Evolutionary conservation across 1,140 invertebrate species (phyloP), one percentile per base, ranked within the genome.

Genomic region (Drosophila parabipectinata): DNA sequence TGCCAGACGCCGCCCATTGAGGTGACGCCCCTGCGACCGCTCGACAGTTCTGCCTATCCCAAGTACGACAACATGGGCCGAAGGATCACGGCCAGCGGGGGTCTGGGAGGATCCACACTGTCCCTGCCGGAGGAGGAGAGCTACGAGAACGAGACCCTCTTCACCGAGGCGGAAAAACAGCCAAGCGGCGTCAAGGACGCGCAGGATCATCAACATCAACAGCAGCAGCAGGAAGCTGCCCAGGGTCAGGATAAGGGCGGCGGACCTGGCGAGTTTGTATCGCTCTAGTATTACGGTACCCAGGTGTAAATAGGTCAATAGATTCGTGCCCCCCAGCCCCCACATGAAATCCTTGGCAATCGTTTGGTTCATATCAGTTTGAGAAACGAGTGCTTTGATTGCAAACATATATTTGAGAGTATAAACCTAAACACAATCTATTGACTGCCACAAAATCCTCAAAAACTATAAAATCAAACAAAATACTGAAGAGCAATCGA

Each of bases 21-120:
- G 53, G 64, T 82, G 10, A 82, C 78, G 5, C 82, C 87, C 3
- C 53, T 91, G 67, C 50, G 84, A 45, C 81, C 90, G 2, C 56
- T 90, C 14, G 82, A 87, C 18, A 87, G 79, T 18, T 78, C 78
- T 30, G 87, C 75, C 3, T 89, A 83, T 5, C 94, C 95, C 14
- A 94, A 95, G 32, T 98, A 98, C 91, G 97, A 98, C 91, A 97
- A 97, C 88, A 96, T 98, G 95, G 97, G 97, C 1, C 96, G 96
- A 26, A 93, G 97, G 77, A 96, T 97, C 9, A 98, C 97, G 5
- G 97, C 96, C 1, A 96, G 96, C 72, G 97, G 97, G 30, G 82
- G 61, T 0, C 47, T 87, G 48, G 72, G 81, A 34, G 95, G 94
- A 79, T 97, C 96, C 9, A 96, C 95, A 1, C 94, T 97, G 69